phyloP scores from a whole-genome alignment of 2,113 vertebrate species.

The Menidia beryllina region DNA sequence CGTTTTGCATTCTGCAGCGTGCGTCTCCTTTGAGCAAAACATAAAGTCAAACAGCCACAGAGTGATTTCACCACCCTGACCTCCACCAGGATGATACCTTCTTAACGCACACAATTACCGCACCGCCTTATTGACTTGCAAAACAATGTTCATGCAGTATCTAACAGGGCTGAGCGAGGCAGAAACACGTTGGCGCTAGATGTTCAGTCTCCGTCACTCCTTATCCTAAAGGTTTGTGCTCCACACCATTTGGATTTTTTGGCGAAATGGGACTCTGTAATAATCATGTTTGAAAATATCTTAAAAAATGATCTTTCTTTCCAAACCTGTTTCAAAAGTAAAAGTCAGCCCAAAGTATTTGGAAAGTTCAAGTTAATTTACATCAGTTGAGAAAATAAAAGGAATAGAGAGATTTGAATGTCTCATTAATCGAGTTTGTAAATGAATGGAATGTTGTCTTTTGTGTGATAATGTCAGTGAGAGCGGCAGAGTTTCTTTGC shows the following conservation, averaged over 20 bases:
- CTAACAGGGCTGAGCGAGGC: constrained; percentile 22
- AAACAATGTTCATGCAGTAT: constrained; percentile 58
- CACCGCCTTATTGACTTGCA: constrained; percentile 77
- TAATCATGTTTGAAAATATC: too few species aligned
- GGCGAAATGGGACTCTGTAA: too few species aligned
- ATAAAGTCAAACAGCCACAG: constrained; percentile 67
- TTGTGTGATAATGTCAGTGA: too few species aligned
- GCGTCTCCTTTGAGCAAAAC: constrained; percentile 56
- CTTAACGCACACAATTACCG: constrained; percentile 70
- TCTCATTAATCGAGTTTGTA: too few species aligned
- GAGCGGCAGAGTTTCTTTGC: too few species aligned
- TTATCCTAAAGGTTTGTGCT: not conserved
- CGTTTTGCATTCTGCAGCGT: constrained; percentile 62
- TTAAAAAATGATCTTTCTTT: too few species aligned
- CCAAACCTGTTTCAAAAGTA: too few species aligned
- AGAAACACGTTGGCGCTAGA: constrained; percentile 34
- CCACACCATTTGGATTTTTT: not conserved
- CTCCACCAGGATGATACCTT: constrained; percentile 57
- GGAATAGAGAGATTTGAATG: too few species aligned
- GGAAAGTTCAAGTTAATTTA: too few species aligned
- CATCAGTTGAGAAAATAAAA: too few species aligned
- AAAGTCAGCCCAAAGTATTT: too few species aligned
- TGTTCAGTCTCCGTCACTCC: constrained; percentile 14
- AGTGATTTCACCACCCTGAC: constrained; percentile 71
- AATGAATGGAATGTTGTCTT: too few species aligned